These are phyloP conservation scores for Parotocinclus haroldoi DNA, from an alignment of 2,797 vertebrate species.

Conservation along the genomic window DNA sequence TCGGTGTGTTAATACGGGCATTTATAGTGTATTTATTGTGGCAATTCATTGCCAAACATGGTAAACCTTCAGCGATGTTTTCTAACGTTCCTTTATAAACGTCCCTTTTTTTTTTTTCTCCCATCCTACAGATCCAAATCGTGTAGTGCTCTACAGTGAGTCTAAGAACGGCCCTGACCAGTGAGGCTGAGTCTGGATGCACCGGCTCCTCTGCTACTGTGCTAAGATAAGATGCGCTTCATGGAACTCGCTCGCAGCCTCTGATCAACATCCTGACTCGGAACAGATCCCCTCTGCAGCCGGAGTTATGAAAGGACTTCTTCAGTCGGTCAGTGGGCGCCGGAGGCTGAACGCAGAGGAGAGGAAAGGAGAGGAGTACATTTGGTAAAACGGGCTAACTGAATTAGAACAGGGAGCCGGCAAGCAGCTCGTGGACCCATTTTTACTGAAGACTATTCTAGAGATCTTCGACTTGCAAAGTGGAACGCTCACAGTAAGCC, in stretches of 20 bases:
- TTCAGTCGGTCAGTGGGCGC: constrained; percentile 3
- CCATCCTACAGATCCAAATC: constrained; percentile 52
- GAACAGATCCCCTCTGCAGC: constrained; percentile 31
- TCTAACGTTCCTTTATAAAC: background rate
- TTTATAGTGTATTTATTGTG: too few species aligned
- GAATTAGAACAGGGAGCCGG: constrained; percentile 29
- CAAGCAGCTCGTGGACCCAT: constrained; percentile 27
- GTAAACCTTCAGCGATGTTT: too few species aligned
- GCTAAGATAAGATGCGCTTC: constrained; percentile 27
- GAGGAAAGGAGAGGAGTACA: constrained; percentile 6
- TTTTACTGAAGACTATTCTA: constrained; percentile 41
- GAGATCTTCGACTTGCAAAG: constrained; percentile 28
- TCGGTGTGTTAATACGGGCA: too few species aligned
- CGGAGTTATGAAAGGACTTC: constrained; percentile 37
- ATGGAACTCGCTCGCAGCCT: constrained; percentile 32
- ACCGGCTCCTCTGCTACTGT: constrained; percentile 38
- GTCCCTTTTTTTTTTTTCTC: background rate
- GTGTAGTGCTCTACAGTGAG: constrained; percentile 53
- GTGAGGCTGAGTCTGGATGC: constrained; percentile 45
- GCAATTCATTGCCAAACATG: too few species aligned
- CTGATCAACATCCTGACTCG: constrained; percentile 29
- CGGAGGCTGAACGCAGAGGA: constrained; percentile 25
- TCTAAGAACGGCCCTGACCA: constrained; percentile 52
- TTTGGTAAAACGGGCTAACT: constrained; percentile 32
- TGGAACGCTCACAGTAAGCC: constrained; percentile 28